Conservation (phyloP, 2,113 vertebrate genomes). For the Acanthisitta chloris region DNA sequence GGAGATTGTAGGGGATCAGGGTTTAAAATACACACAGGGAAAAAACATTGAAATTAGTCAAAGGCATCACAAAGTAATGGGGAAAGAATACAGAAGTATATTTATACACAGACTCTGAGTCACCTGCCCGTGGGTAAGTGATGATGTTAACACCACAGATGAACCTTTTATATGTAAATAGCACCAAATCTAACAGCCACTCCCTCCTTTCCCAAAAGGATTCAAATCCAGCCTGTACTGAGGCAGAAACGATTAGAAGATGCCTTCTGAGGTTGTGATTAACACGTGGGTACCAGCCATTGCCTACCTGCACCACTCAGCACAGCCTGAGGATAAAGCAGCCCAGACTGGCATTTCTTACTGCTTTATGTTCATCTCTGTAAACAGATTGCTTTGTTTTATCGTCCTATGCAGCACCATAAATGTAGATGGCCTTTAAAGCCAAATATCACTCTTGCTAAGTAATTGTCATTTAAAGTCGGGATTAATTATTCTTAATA, state of each 20-base stretch:
- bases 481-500: conserved; percentile 50
- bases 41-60: not conserved
- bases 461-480: conserved; percentile 40
- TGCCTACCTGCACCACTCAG: not conserved
- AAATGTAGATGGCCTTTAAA: conserved; percentile 28
- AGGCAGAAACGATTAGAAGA: not conserved
- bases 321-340: not conserved
- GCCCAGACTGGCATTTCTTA: not conserved
- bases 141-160: not conserved
- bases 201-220: not conserved
- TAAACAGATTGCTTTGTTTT: conserved; percentile 17
- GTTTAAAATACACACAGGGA: not conserved
- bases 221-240: not conserved
- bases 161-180: conserved; percentile 40
- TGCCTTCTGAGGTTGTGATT: not conserved
- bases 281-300: not conserved
- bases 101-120: not conserved
- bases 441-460: conserved; percentile 17
- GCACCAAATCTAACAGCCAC: not conserved
- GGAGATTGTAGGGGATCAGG: not conserved
- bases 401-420: not conserved
- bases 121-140: not conserved
- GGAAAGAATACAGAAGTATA: not conserved
- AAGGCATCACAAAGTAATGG: not conserved
- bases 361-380: not conserved